These are phyloP conservation scores for Oceanodroma leucorhoa DNA, from an alignment of 2,797 vertebrate species.

Conservation along the genomic window DNA sequence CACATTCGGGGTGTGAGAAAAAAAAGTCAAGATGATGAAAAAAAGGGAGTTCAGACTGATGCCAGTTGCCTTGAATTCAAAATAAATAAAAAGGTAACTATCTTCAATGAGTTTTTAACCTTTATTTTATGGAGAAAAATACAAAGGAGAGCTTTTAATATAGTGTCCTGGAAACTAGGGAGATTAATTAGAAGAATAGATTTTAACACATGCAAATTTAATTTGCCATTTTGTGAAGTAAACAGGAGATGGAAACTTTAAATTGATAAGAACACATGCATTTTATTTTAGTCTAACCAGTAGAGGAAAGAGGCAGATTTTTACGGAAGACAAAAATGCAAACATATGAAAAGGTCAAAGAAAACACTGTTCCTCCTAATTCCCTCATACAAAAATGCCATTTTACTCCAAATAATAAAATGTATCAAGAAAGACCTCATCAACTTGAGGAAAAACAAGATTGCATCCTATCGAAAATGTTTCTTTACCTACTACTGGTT, in stretches of 20 bases:
- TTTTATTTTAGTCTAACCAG: not conserved
- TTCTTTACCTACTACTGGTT: not conserved
- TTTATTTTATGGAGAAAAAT: not conserved
- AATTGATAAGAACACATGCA: not conserved
- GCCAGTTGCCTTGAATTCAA: not conserved
- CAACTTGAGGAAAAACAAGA: not conserved
- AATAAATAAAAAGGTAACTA: not conserved
- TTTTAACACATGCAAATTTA: not conserved
- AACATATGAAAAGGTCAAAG: not conserved
- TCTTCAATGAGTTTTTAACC: not conserved
- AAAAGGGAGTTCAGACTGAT: not conserved
- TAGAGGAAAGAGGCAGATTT: not conserved
- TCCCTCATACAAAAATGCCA: not conserved
- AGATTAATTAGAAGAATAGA: not conserved
- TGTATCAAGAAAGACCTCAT: not conserved
- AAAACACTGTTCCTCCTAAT: not conserved
- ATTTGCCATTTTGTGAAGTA: not conserved
- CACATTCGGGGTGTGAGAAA: not conserved
- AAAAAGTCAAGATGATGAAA: not conserved
- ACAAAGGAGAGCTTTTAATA: not conserved
- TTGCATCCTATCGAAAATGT: not conserved
- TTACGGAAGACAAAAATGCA: not conserved
- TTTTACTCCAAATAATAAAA: not conserved
- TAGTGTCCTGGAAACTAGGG: not conserved
- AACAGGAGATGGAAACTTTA: slow-evolving; percentile 13